These are phyloP conservation scores for Halotydeus destructor DNA, from an alignment of 1,140 invertebrate genomes.

Conservation along the genomic window DNA sequence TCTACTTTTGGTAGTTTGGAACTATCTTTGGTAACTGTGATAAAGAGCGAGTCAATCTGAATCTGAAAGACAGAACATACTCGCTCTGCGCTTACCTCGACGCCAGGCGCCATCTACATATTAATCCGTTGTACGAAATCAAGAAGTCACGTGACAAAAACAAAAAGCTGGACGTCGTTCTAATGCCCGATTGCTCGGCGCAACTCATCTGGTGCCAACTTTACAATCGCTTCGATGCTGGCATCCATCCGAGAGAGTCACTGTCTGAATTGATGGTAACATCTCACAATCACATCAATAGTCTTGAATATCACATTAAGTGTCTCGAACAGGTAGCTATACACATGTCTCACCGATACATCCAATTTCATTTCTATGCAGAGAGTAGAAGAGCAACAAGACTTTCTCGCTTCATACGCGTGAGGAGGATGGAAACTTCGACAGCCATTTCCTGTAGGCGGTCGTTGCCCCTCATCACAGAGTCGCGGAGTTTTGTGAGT, in stretches of 20 bases:
- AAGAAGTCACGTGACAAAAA: conserved; percentile 28
- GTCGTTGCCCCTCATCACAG: too few relatives aligned
- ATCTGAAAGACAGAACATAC: conserved; percentile 45
- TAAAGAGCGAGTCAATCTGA: conserved; percentile 61
- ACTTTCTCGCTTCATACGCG: too few relatives aligned
- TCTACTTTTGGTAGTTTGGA: conserved; percentile 73
- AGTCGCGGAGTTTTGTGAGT: too few relatives aligned
- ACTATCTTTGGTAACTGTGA: conserved; percentile 87
- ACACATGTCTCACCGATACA: too few relatives aligned
- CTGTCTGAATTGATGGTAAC: conserved; percentile 59
- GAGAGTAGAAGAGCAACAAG: too few relatives aligned
- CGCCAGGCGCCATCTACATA: conserved; percentile 68
- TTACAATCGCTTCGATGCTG: conserved; percentile 89
- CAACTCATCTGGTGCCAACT: conserved; percentile 75
- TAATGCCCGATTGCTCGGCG: conserved; percentile 25
- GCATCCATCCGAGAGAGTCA: conserved; percentile 79
- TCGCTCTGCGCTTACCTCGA: conserved; percentile 86
- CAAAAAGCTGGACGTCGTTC: not conserved
- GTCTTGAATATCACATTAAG: conserved; percentile 69
- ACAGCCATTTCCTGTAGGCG: too few relatives aligned
- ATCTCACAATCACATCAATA: conserved; percentile 57
- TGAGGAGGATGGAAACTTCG: too few relatives aligned
- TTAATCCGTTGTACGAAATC: conserved; percentile 74
- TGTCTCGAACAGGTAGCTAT: conserved; percentile 47
- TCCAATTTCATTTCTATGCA: too few relatives aligned